Base-by-base conservation (phyloP, 1,140 invertebrate genomes). In the Oryctes rhinoceros region DNA sequence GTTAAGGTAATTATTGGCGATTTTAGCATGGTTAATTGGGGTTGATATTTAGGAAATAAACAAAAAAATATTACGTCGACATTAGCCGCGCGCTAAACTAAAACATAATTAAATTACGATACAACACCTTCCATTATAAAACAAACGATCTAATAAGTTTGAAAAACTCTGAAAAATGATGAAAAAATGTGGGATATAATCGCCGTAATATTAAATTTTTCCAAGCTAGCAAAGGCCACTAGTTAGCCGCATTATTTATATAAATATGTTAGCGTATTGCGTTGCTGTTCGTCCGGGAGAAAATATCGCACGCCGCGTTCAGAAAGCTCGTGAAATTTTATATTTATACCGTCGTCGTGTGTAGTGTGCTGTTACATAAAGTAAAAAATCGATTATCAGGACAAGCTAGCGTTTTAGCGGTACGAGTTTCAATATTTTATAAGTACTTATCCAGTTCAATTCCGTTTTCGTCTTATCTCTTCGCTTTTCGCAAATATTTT, bases 331-430 rank as follows among this genome's bases (percentile, higher is more conserved):
- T 67, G 65, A 67, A 67, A 67, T 67, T 67, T 67, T 67, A 67
- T 67, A 67, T 67, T 6, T 24, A n/a, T 53, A 53, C 13, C n/a
- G 49, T n/a, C 49, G 65, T 35, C 53, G 20, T 35, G 20, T 35
- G 65, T 62, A 62, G 53, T 62, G 65, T 67, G 10, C 65, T 35
- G 65, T 67, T 67, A 67, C 30, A 24, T 67, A 67, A 67, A 67
- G 65, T 67, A 67, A 67, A 67, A 67, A 67, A 67, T 67, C 65
- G 65, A 67, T 67, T 67, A 67, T 67, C 65, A 35, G 20, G 65
- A 67, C 30, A 35, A 35, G 65, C 18, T 20, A 30, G 65, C 13
- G 9, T 67, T 67, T 67, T 18, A 35, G 65, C 10, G 18, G 49
- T 53, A n/a, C 13, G 49, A 53, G 49, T 53, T 53, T 53, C 49